A percentile compares a stretch with the other conserved stretches of the same genome.
These are phyloP conservation scores for Pristionchus arcanus DNA, from an alignment of 2,888 invertebrate genomes.

Conservation along the genomic window DNA sequence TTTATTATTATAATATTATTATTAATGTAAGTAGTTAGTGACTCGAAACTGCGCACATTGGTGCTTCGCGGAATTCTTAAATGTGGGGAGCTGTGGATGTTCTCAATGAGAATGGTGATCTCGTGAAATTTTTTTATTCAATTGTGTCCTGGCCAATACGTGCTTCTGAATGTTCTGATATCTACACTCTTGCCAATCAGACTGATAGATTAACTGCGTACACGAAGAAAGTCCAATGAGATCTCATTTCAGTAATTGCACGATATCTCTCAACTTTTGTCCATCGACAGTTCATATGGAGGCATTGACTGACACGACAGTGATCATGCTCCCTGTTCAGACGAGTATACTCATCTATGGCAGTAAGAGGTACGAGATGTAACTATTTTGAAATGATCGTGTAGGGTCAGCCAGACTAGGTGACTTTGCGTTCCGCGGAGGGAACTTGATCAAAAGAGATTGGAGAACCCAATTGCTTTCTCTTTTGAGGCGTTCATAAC, in stretches of 20 bases:
- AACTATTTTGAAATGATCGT: neutral
- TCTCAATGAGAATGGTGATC: too few relatives aligned
- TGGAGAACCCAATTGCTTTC: neutral
- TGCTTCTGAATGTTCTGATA: too few relatives aligned
- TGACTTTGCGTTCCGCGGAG: neutral
- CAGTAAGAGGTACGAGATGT: constrained; percentile 60
- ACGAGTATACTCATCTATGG: constrained; percentile 66
- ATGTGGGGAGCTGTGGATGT: too few relatives aligned
- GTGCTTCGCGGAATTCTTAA: too few relatives aligned
- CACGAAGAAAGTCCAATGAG: neutral
- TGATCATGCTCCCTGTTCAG: constrained; percentile 63
- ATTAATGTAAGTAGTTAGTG: neutral
- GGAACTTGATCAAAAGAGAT: neutral
- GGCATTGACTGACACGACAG: constrained; percentile 61
- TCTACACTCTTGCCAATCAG: too few relatives aligned
- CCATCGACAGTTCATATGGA: constrained; percentile 67
- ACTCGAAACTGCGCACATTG: too few relatives aligned
- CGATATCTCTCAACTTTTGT: constrained; percentile 59
- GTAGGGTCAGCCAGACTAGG: neutral
- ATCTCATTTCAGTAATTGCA: constrained; percentile 16
- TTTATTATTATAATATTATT: constrained; percentile 8
- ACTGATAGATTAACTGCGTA: too few relatives aligned
- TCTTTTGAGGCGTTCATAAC: neutral
- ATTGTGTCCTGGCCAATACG: too few relatives aligned
- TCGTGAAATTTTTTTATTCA: too few relatives aligned